Base-by-base conservation (phyloP, 2,797 vertebrate species). In the Melanogrammus aeglefinus region DNA sequence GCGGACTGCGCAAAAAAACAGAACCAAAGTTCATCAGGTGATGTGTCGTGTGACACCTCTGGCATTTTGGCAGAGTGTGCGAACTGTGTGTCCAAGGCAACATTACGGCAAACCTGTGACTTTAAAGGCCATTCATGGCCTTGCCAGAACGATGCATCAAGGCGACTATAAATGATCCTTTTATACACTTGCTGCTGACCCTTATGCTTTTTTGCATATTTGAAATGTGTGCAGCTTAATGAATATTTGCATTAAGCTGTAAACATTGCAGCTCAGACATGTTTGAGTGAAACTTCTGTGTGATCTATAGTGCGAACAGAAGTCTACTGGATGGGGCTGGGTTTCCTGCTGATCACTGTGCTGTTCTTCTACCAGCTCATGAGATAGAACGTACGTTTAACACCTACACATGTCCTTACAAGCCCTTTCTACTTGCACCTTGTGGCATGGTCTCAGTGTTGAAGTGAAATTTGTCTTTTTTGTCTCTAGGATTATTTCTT, bases 331-430 rank as follows among this genome's bases (percentile, higher is more conserved):
- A 87, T 88, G 82, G 16, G 92, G 51, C 72, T 92, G 66, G 88
- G 88, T 33, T 92, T 93, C 79, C 78, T 94, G 85, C 7, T 88
- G 69, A 66, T 94, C 83, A 94, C 93, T 0, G 75, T 82, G 4
- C 35, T 94, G 47, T 94, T 94, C 91, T 91, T 94, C 85, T 89
- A 92, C 83, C 91, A 94, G 77, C 87, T 94, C 72, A 88, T 91
- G 77, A 89, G 73, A 83, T 92, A 78, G 18, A 79, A 51, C 47
- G 16, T 51, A 18, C 4, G 44, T 66, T 66, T 1, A 63, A 63
- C 57, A n/a, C 8, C n/a, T n/a, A 27, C 2, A n/a, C 63, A 4
- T 66, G 63, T 69, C 63, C 63, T 27, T 13, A 66, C 24, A 24
- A 27, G n/a, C 10, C 24, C 14, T 24, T 21, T 21, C 2, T 63